Conservation (phyloP, 92 coral and sea anemone genomes). For the Meandrina meandrites region DNA sequence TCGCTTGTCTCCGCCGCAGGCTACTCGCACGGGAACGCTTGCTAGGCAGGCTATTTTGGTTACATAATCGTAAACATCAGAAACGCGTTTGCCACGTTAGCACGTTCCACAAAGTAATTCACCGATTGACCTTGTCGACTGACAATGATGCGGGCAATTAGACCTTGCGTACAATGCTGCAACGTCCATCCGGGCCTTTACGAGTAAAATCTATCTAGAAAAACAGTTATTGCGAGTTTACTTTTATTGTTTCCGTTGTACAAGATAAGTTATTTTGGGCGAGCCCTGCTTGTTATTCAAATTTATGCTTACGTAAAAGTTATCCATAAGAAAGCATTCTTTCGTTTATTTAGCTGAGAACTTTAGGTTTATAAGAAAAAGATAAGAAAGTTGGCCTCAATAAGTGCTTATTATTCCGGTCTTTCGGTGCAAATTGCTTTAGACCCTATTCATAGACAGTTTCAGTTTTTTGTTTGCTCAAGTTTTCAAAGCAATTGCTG, state of each 20-base stretch:
- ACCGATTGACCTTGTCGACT: neutral
- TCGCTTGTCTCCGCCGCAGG: too few species aligned
- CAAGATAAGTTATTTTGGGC: conserved; percentile 9
- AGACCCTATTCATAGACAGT: neutral
- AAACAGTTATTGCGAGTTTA: neutral
- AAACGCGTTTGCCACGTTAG: neutral
- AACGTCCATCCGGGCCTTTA: neutral
- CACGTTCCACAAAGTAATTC: neutral
- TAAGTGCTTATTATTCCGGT: neutral
- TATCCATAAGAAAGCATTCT: neutral
- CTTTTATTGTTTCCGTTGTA: neutral
- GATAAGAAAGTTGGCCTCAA: neutral
- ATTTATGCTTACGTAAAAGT: neutral
- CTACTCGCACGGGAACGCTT: too few species aligned
- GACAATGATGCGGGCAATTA: neutral
- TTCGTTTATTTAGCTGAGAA: neutral
- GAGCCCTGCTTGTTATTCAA: neutral
- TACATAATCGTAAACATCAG: neutral
- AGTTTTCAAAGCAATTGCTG: neutral
- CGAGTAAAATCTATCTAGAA: neutral
- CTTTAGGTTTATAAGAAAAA: neutral
- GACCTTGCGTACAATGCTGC: neutral
- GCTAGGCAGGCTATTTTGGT: too few species aligned
- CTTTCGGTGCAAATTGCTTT: neutral
- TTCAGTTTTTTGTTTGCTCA: neutral